Base-by-base conservation (phyloP, 2,113 vertebrate species). In the Tylochromis polylepis region DNA sequence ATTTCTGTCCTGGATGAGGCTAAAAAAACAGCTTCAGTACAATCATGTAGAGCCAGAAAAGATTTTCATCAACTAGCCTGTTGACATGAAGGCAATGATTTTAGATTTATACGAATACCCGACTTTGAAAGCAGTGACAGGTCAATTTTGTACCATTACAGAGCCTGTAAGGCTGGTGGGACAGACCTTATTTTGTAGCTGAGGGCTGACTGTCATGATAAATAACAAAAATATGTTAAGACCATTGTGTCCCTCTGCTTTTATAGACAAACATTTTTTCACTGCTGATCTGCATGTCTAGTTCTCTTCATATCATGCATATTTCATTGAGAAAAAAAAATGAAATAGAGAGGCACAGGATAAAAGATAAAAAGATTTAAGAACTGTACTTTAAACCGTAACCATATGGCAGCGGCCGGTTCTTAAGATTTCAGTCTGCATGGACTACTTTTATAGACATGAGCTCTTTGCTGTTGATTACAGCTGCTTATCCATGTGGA, bases 91-190 rank as follows among this genome's bases (percentile, higher is more conserved):
- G 82, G 89, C 82, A 93, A 91, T 93, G 89, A 92, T 93, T 94
- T 93, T 85, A 93, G 85, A 92, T 94, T 94, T 93, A 94, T 86
- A 94, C 38, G 62, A 94, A 94, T 94, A 93, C 81, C 87, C 91
- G 49, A 91, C 88, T 94, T 94, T 93, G 83, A 91, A 92, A 91
- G 80, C 65, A 85, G 83, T 95, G 95, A 94, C 94, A 94, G 90
- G 95, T 95, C 92, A 94, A 94, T 94, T 94, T 93, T 91, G 81
- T 78, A 93, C 86, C 87, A 91, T 93, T 93, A 93, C 60, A 87
- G 65, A 85, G 83, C 86, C 83, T 85, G 49, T n/a, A 87, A 80
- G 75, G 84, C 65, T 82, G 78, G 51, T 81, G 81, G 88, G 85
- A 56, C 79, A 75, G 80, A 79, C 72, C 75, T 86, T 58, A 89